Percentiles rank a stretch among this genome's conserved stretches.
Conservation (phyloP, 2,113 vertebrate genomes). For the Lycaon pictus region DNA sequence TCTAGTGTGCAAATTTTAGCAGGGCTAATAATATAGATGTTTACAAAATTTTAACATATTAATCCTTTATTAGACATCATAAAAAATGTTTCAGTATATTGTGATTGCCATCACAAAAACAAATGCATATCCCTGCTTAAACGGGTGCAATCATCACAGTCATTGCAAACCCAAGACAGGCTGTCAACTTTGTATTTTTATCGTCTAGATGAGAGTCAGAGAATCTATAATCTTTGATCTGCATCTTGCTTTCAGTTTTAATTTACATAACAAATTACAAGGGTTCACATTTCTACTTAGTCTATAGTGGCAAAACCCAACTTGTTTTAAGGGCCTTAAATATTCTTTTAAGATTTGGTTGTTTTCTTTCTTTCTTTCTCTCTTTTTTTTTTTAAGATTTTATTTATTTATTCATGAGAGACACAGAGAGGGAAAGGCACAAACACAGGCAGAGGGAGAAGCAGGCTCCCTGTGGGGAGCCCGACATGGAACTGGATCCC, state of each 20-base stretch:
- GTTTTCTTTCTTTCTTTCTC: not conserved
- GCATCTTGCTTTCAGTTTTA: conserved; percentile 23
- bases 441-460: too few relatives aligned
- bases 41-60: conserved; percentile 59
- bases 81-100: conserved; percentile 53
- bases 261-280: conserved; percentile 4
- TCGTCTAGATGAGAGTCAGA: not conserved
- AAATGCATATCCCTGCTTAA: conserved; percentile 41
- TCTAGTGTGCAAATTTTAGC: not conserved
- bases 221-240: not conserved
- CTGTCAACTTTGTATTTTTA: conserved; percentile 23
- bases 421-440: too few relatives aligned
- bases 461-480: too few relatives aligned
- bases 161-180: conserved; percentile 39
- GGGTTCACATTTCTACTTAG: conserved; percentile 23
- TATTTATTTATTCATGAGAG: too few relatives aligned
- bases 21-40: conserved; percentile 24
- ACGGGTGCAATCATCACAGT: not conserved
- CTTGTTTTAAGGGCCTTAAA: conserved; percentile 44
- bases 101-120: conserved; percentile 36
- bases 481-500: too few relatives aligned
- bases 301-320: conserved; percentile 18
- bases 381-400: too few relatives aligned
- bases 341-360: conserved; percentile 23
- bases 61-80: conserved; percentile 36